Base-by-base conservation (phyloP, 1,140 invertebrate species). In the Sesamia nonagrioides region DNA sequence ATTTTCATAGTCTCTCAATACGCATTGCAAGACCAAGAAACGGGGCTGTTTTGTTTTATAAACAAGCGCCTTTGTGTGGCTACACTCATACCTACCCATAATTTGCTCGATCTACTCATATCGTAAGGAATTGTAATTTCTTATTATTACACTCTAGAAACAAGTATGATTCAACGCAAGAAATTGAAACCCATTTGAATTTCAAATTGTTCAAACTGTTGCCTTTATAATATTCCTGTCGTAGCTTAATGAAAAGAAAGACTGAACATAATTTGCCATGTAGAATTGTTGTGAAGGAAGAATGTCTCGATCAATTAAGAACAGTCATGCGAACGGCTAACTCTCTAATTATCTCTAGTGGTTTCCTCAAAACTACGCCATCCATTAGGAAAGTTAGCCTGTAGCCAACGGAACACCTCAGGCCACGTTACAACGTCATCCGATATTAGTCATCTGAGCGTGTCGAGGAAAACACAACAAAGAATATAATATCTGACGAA, bases 321-420 rank as follows among this genome's bases (percentile, higher is more conserved):
- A 86, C 78, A 75, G 80, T 81, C 79, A 87, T 79, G 81, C 79
- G 81, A 89, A 60, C 76, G 72, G 80, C 89, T 79, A 92, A 90
- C 86, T 91, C 85, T 79, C 82, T 90, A 92, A 92, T 92, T 92
- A 92, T 89, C 89, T 88, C 79, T 90, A 94, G 91, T 90, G 81
- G 88, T 86, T 89, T 82, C 84, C 85, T 86, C 88, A 91, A 92
- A 92, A 92, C 90, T 94, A 85, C 86, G 81, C 85, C 86, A 87
- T 86, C 87, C 86, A 90, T 93, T 92, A 91, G 82, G 82, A 88
- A 91, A 93, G 90, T 94, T 94, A 84, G 74, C 27, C 42, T 71
- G 80, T 80, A 78, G n/a, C 60, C 52, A 42, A 66, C 81, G 56
- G 27, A 76, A 75, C 82, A 84, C 81, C 69, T 78, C 60, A 45